Evolutionary conservation across 2,888 invertebrate species (phyloP).

Genomic region (Panorpa germanica): DNA sequence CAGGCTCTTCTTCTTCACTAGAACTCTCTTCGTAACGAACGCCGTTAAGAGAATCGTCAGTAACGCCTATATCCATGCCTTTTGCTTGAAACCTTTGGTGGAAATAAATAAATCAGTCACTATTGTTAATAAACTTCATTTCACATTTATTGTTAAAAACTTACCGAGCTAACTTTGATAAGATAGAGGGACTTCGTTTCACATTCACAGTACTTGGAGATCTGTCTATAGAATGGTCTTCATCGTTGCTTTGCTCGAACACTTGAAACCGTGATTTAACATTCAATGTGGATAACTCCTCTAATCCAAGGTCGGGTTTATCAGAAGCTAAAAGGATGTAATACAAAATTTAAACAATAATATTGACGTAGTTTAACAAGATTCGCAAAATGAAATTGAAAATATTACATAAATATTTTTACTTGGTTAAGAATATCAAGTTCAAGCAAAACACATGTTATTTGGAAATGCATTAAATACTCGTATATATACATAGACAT

Average conservation of each 20-base stretch:
- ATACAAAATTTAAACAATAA: constrained; percentile 10
- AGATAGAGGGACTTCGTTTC: constrained; percentile 51
- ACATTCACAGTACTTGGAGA: constrained; percentile 30
- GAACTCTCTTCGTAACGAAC: constrained; percentile 51
- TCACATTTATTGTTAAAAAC: constrained; percentile 15
- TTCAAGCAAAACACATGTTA: too few species aligned
- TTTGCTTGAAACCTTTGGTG: constrained; percentile 53
- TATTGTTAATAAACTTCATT: constrained; percentile 8
- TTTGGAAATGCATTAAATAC: too few species aligned
- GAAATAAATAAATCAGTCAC: constrained; percentile 10
- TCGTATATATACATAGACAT: too few species aligned
- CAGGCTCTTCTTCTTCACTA: constrained; percentile 37
- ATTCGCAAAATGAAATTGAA: background rate
- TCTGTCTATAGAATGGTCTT: constrained; percentile 18
- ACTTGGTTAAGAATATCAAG: too few species aligned
- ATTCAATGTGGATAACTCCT: constrained; percentile 62
- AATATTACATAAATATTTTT: constrained; percentile 6
- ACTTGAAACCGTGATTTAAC: constrained; percentile 72
- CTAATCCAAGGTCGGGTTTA: constrained; percentile 68
- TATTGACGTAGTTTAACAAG: constrained; percentile 3
- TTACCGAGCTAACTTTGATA: constrained; percentile 65
- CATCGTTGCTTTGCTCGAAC: constrained; percentile 43
- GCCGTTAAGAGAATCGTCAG: constrained; percentile 56
- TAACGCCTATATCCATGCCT: constrained; percentile 63
- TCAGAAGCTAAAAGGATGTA: constrained; percentile 51